phyloP scores from a whole-genome alignment of 2,113 vertebrate species.

The Turdus rufiventris region DNA sequence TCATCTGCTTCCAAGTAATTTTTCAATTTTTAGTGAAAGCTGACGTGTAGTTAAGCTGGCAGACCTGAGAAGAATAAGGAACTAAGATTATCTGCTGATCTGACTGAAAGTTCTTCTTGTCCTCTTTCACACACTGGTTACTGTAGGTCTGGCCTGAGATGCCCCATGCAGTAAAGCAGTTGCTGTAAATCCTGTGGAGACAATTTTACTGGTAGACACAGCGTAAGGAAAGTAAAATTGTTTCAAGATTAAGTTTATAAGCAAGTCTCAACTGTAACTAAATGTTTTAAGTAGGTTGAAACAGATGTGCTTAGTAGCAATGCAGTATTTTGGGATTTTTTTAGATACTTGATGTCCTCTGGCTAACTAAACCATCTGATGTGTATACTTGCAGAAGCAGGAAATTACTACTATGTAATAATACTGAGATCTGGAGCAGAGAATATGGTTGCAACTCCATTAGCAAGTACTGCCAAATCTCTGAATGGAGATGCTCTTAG shows the following conservation, averaged over 20 bases:
- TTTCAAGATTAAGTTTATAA: not conserved
- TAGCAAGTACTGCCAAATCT: slow-evolving; percentile 81
- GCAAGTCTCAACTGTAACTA: not conserved
- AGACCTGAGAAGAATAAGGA: not conserved
- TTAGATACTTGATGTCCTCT: not conserved
- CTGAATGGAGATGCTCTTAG: slow-evolving; percentile 89
- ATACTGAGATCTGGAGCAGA: slow-evolving; percentile 87
- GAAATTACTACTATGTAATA: slow-evolving; percentile 88
- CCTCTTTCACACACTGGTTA: not conserved
- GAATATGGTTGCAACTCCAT: slow-evolving; percentile 86
- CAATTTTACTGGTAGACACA: not conserved
- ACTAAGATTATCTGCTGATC: not conserved
- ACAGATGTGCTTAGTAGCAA: not conserved
- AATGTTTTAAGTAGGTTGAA: not conserved
- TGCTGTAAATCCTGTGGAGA: not conserved
- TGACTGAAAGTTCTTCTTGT: not conserved
- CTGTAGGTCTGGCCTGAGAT: not conserved
- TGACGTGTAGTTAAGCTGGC: not conserved
- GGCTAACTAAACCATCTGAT: not conserved
- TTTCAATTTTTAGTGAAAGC: not conserved
- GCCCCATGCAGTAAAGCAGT: not conserved
- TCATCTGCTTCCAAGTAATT: not conserved
- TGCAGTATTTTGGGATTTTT: not conserved
- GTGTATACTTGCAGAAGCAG: slow-evolving; percentile 77
- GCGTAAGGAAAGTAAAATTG: not conserved